These are phyloP conservation scores for Pterobdella sp. DNA, from an alignment of 2,888 invertebrate species.

Conservation along the genomic window DNA sequence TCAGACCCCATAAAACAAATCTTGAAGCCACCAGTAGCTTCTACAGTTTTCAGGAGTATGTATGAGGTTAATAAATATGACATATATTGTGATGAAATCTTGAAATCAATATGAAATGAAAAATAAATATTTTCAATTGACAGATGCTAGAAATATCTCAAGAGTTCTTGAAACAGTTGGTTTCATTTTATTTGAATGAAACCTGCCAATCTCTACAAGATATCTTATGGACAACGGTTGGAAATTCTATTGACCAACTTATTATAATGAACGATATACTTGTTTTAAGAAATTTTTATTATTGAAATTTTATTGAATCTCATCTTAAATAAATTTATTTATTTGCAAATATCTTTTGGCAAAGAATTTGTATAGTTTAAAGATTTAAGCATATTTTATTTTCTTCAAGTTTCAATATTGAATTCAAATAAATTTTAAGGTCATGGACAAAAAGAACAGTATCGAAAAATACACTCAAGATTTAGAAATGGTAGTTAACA, in stretches of 20 bases:
- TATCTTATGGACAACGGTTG: neutral
- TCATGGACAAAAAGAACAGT: neutral
- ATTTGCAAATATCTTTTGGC: neutral
- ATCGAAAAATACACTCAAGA: neutral
- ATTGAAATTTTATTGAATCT: no score
- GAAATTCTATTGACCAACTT: neutral
- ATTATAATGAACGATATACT: neutral
- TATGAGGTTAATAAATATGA: neutral
- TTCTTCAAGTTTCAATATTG: neutral
- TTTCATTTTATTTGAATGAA: neutral
- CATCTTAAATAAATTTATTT: neutral
- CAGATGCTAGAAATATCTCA: neutral
- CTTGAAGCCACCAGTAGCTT: neutral
- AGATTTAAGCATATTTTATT: neutral
- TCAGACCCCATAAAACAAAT: neutral
- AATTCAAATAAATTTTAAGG: neutral
- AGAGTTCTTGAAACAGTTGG: neutral
- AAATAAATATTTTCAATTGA: no score
- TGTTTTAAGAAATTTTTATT: no score
- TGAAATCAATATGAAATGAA: no score
- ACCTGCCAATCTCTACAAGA: neutral
- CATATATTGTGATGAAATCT: no score
- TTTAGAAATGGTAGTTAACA: neutral
- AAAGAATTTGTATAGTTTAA: no score
- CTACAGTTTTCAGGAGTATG: neutral